Conservation (phyloP, 2,797 vertebrate species). For the Lagorchestes hirsutus region DNA sequence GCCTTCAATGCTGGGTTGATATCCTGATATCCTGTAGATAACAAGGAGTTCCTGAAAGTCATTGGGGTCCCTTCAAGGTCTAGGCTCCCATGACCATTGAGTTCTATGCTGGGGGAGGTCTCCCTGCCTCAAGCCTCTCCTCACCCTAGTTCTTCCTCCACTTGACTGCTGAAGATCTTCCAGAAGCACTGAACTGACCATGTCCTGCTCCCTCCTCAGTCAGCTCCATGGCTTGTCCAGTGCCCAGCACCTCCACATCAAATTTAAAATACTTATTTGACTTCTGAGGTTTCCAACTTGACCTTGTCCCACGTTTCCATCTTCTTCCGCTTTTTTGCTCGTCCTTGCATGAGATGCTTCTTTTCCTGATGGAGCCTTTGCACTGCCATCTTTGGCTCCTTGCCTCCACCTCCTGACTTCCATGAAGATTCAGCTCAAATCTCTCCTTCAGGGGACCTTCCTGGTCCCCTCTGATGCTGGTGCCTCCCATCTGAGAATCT, state of each 20-base stretch:
- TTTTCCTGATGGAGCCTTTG: not conserved
- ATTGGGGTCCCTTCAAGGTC: not conserved
- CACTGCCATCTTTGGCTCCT: not conserved
- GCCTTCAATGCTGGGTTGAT: not conserved
- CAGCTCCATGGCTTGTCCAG: not conserved
- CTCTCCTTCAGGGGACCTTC: not conserved
- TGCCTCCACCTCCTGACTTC: not conserved
- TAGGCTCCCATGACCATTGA: not conserved
- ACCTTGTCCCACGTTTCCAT: not conserved
- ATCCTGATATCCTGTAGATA: not conserved
- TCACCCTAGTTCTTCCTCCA: not conserved
- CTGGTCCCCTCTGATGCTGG: not conserved
- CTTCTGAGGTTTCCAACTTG: not conserved
- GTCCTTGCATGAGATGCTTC: too few relatives aligned
- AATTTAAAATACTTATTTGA: not conserved
- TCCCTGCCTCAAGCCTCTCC: not conserved
- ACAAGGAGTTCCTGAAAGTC: not conserved
- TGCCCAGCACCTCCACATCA: not conserved
- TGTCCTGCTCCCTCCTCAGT: too few relatives aligned
- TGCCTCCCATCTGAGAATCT: not conserved
- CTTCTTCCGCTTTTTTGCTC: not conserved
- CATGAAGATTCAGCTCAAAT: not conserved
- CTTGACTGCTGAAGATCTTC: not conserved
- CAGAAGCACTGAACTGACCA: not conserved
- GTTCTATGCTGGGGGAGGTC: not conserved